Conservation (phyloP, 2,888 invertebrate species). For the Notodonta dromedarius region DNA sequence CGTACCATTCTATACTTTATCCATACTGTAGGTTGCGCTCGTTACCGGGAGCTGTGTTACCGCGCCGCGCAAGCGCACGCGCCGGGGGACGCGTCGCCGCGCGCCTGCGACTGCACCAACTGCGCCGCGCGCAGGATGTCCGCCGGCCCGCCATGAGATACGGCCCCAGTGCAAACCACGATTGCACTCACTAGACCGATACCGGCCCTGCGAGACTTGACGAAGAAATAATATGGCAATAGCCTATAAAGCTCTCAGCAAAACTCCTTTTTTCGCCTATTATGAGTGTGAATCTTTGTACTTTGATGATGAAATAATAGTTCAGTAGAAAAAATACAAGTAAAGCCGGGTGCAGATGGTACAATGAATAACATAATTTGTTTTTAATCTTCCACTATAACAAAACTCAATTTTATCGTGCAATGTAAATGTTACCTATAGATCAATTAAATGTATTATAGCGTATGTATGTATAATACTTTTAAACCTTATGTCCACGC, state of each 20-base stretch:
- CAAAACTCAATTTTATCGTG: no score
- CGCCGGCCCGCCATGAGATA: slow-evolving; percentile 45
- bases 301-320: no score
- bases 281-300: no score
- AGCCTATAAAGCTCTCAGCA: no score
- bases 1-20: not conserved
- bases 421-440: no score
- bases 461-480: no score
- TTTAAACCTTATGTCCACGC: not conserved
- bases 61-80: slow-evolving; percentile 72
- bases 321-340: no score
- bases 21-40: slow-evolving; percentile 67
- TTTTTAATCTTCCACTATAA: no score
- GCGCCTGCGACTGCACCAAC: slow-evolving; percentile 67
- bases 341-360: no score
- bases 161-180: slow-evolving; percentile 31
- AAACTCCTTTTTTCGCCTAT: no score
- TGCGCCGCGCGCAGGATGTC: slow-evolving; percentile 61
- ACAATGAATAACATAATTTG: no score
- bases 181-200: slow-evolving; percentile 38
- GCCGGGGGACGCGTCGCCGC: slow-evolving; percentile 48
- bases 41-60: slow-evolving; percentile 78
- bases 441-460: no score
- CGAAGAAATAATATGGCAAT: slow-evolving; percentile 11
- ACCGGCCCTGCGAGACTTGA: slow-evolving; percentile 18